Percentiles rank a stretch among this genome's conserved stretches.
phyloP scores from a whole-genome alignment of 2,113 vertebrate genomes.

The Ailurus styani region DNA sequence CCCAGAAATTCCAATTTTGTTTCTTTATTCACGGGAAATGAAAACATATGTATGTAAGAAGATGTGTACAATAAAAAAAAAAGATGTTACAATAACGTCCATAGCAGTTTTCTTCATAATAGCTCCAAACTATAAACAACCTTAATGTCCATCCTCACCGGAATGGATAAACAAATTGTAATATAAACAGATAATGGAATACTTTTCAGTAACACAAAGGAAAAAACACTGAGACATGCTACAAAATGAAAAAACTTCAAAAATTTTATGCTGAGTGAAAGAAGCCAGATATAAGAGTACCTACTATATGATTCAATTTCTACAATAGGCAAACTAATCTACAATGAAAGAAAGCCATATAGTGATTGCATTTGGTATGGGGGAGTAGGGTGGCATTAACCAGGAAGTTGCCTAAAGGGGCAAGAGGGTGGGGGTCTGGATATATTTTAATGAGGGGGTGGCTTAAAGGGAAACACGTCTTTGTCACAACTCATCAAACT shows the following conservation, averaged over 20 bases:
- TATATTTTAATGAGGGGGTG: background rate
- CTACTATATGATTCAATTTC: background rate
- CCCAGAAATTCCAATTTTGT: background rate
- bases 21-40: constrained; percentile 23
- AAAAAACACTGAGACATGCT: background rate
- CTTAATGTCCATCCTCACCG: background rate
- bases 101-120: background rate
- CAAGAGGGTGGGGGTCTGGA: background rate
- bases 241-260: background rate
- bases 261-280: background rate
- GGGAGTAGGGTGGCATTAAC: background rate
- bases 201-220: background rate
- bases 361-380: background rate
- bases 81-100: background rate
- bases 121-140: background rate
- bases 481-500: background rate
- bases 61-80: background rate
- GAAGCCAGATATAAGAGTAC: background rate
- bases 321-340: background rate
- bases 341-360: background rate
- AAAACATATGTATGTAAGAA: background rate
- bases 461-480: background rate
- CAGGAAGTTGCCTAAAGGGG: background rate
- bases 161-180: background rate
- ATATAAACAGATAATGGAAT: background rate